Conservation (phyloP, 2,797 vertebrate genomes). For the Arrhamphus sclerolepis region DNA sequence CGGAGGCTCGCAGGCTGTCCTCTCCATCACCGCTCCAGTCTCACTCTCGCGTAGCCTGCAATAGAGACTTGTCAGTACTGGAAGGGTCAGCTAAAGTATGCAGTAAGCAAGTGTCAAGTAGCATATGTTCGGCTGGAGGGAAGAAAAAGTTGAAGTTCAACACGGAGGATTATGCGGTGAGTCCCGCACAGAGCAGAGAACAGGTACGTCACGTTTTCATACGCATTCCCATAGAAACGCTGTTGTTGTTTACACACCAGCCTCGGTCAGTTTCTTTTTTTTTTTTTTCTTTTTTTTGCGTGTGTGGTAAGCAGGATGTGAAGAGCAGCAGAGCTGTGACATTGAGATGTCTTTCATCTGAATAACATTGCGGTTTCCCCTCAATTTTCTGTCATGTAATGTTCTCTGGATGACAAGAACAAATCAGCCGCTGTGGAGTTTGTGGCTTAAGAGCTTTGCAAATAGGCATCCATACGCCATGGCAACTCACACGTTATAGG, state of each 20-base stretch:
- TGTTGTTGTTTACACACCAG: constrained; percentile 37
- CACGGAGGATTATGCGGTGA: constrained; percentile 69
- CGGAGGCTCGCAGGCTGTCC: constrained; percentile 41
- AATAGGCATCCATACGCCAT: background rate
- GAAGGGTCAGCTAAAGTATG: constrained; percentile 58
- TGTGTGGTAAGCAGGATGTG: constrained; percentile 20
- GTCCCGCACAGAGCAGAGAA: constrained; percentile 40
- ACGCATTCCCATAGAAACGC: constrained; percentile 24
- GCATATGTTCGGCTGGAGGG: constrained; percentile 48
- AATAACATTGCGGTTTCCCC: constrained; percentile 17
- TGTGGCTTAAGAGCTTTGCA: constrained; percentile 12
- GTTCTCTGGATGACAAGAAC: constrained; percentile 29
- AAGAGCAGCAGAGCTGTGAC: constrained; percentile 61
- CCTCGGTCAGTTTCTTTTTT: constrained; percentile 23
- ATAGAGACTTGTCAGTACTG: constrained; percentile 38
- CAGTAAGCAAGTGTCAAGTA: constrained; percentile 64
- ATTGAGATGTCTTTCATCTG: constrained; percentile 63
- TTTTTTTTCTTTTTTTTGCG: too few relatives aligned
- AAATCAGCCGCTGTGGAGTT: constrained; percentile 36
- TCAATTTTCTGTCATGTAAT: constrained; percentile 17
- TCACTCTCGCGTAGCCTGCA: constrained; percentile 17
- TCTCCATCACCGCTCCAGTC: constrained; percentile 43
- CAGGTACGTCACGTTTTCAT: constrained; percentile 67
- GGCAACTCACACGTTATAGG: too few relatives aligned
- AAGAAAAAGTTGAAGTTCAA: constrained; percentile 69